Base-by-base conservation (phyloP, 2,888 invertebrate species). In the Drosophila merina region DNA sequence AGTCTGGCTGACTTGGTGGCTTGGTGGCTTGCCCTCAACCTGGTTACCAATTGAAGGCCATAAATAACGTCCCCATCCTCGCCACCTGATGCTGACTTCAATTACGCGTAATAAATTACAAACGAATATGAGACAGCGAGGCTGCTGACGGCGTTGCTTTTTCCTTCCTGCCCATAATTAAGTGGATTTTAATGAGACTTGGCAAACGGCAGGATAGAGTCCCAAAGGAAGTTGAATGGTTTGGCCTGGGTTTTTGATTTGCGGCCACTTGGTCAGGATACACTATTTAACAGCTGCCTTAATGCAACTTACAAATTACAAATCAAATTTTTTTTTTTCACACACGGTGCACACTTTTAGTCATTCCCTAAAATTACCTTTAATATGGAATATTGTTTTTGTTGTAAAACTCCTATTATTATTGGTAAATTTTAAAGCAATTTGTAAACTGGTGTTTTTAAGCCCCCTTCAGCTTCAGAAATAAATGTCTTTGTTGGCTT, bases 161-260 rank as follows among this genome's bases (percentile, higher is more conserved):
- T 73, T 73, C 70, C 70, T 56, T 51, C 64, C 55, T 47, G 56
- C 51, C 59, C 69, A 76, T 85, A 81, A 88, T 86, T 84, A 87
- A 85, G 85, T 88, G 75, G 74, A 64, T 87, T 85, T 85, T 85
- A 85, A 85, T 84, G 88, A 84, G 88, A 72, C 45, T 70, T 48
- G 51, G 48, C 33, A 48, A 47, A 40, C 31, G 7, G 52, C 28
- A 52, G 40, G 31, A 57, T 10, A 25, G 36, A 59, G 30, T 44
- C 50, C 49, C 62, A 52, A 56, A 60, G 60, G 26, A 49, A 50
- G 58, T 51, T 63, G 62, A 59, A 59, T 67, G 72, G 69, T 73
- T 38, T 30, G 62, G 33, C 47, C 38, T 47, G 12, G 12, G 38
- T 8, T 48, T 60, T 40, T 60, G 86, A 86, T 76, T 85, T 86